Conservation (phyloP, 1,140 invertebrate genomes). For the Ostrea denselamellosa region DNA sequence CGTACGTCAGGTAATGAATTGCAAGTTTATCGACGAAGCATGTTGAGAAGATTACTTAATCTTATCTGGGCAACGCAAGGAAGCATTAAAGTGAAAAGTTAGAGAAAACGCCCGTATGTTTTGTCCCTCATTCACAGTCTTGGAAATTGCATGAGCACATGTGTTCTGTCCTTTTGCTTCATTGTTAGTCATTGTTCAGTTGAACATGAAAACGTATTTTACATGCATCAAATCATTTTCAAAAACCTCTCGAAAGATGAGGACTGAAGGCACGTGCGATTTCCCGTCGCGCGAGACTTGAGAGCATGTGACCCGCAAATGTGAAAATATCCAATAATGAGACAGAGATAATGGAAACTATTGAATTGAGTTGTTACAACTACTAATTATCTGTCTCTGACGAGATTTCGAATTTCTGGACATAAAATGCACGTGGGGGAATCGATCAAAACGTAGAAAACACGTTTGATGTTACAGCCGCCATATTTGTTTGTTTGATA, state of each 20-base stretch:
- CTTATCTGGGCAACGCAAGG: neutral
- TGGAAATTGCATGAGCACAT: slow-evolving; percentile 14
- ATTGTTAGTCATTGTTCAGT: slow-evolving; percentile 32
- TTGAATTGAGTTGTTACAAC: slow-evolving; percentile 38
- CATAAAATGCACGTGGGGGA: slow-evolving; percentile 27
- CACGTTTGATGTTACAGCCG: slow-evolving; percentile 15
- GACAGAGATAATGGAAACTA: slow-evolving; percentile 21
- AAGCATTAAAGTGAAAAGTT: slow-evolving; percentile 34
- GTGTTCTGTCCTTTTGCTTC: neutral
- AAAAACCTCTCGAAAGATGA: slow-evolving; percentile 37
- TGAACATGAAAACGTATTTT: slow-evolving; percentile 34
- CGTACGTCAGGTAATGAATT: neutral
- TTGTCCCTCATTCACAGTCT: neutral
- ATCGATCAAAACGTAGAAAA: slow-evolving; percentile 20
- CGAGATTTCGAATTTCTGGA: slow-evolving; percentile 34
- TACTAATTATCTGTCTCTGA: slow-evolving; percentile 30
- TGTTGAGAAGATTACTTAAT: neutral
- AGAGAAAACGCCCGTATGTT: neutral
- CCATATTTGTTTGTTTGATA: neutral
- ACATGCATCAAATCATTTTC: slow-evolving; percentile 12
- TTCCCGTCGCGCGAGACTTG: slow-evolving; percentile 40
- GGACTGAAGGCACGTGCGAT: slow-evolving; percentile 48
- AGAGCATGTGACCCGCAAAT: slow-evolving; percentile 38
- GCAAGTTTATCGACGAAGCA: slow-evolving; percentile 1
- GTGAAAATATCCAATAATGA: slow-evolving; percentile 41